Conservation (phyloP, 1,140 invertebrate genomes). For the Drosophila sucinea region DNA sequence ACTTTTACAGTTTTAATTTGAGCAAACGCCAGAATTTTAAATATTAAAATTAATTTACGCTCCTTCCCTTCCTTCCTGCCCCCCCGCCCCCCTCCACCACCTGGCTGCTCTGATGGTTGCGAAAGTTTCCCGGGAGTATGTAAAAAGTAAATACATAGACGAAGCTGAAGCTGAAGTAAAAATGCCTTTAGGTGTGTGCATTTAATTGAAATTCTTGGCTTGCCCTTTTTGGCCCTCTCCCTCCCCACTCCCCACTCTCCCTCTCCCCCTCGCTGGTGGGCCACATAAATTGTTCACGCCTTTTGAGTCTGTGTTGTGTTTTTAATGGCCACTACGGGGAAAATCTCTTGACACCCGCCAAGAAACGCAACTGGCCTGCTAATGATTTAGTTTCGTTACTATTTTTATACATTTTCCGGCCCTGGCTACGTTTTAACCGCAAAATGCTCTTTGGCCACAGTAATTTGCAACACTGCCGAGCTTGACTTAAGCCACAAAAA, state of each 20-base stretch:
- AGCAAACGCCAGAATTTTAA: constrained; percentile 55
- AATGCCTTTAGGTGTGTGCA: constrained; percentile 15
- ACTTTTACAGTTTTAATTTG: constrained; percentile 35
- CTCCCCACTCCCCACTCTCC: constrained; percentile 3
- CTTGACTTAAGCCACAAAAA: constrained; percentile 6
- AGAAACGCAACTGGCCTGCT: constrained; percentile 47
- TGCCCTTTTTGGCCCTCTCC: constrained; percentile 32
- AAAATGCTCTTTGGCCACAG: constrained; percentile 16
- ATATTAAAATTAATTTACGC: constrained; percentile 52
- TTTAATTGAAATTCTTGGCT: constrained; percentile 59
- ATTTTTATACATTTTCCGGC: constrained; percentile 56
- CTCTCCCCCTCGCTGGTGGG: constrained; percentile 14
- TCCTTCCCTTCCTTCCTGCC: not conserved
- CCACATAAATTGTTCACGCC: constrained; percentile 48
- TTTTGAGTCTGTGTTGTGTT: constrained; percentile 2
- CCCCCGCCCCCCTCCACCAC: not conserved
- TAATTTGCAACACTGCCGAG: constrained; percentile 37
- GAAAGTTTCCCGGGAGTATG: not conserved
- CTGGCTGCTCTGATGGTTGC: not conserved
- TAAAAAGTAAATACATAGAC: constrained; percentile 12
- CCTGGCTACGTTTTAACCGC: not conserved
- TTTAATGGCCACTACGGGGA: constrained; percentile 61
- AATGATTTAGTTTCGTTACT: constrained; percentile 71
- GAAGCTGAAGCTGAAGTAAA: constrained; percentile 1
- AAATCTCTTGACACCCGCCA: constrained; percentile 7